These are phyloP conservation scores for Sapajus apella DNA, from an alignment of 2,113 vertebrate genomes.

Conservation along the genomic window DNA sequence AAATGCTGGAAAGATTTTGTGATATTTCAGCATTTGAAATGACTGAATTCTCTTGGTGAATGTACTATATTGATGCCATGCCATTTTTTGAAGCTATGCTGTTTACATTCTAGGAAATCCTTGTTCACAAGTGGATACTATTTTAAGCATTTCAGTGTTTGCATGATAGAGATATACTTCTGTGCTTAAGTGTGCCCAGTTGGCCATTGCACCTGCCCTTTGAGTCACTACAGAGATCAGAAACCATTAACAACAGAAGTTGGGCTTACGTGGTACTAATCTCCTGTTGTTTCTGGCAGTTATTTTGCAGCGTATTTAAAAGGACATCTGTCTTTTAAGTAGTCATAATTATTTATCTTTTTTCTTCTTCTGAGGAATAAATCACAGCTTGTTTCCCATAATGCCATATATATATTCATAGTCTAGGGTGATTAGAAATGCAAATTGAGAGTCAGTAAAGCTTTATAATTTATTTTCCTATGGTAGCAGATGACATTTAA, in stretches of 20 bases:
- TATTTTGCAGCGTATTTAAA: constrained; percentile 41
- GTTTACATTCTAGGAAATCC: constrained; percentile 43
- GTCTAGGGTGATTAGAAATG: constrained; percentile 14
- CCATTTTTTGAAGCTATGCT: background rate
- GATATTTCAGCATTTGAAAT: background rate
- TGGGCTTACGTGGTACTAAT: background rate
- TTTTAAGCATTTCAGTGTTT: constrained; percentile 52
- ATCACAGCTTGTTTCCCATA: constrained; percentile 41
- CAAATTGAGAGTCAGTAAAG: constrained; percentile 48
- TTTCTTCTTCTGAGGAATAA: constrained; percentile 18
- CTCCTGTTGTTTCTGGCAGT: constrained; percentile 7
- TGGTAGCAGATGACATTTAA: background rate
- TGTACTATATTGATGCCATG: background rate
- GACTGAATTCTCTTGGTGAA: background rate
- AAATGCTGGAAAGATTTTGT: background rate
- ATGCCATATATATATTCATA: background rate
- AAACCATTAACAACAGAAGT: background rate
- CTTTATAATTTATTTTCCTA: constrained; percentile 24
- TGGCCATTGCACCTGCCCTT: constrained; percentile 47
- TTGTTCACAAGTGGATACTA: constrained; percentile 28
- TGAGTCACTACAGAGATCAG: background rate
- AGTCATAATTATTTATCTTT: constrained; percentile 40
- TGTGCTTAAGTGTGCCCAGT: background rate
- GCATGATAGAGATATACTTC: background rate
- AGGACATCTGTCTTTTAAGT: constrained; percentile 62